Base-by-base conservation (phyloP, 2,888 invertebrate species). In the Tupiocoris notatus region DNA sequence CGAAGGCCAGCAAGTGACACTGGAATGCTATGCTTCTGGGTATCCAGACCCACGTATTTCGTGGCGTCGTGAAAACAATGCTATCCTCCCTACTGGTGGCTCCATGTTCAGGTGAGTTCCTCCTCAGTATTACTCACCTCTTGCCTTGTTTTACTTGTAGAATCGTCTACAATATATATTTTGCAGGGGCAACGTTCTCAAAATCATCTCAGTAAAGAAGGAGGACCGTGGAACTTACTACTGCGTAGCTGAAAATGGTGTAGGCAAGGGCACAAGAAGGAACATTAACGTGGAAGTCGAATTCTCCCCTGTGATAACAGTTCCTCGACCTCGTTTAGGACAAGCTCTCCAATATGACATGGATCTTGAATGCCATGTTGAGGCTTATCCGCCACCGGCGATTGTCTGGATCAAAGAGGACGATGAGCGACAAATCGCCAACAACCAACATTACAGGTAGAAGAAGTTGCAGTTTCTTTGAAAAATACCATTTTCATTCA, bases 141-240 rank as follows among this genome's bases (percentile, higher is more conserved):
- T n/a, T n/a, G n/a, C n/a, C n/a, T n/a, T n/a, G n/a, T n/a, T n/a
- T n/a, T n/a, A n/a, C n/a, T n/a, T n/a, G n/a, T n/a, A n/a, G n/a
- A n/a, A n/a, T n/a, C n/a, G n/a, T n/a, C n/a, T 57, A 18, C 64
- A n/a, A n/a, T n/a, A n/a, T n/a, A n/a, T n/a, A n/a, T n/a, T n/a
- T 79, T 86, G 80, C 85, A 91, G 93, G 78, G 95, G 95, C 16
- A 94, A 93, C 82, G 87, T 90, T 20, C 84, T 95, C 78, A 92
- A 92, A 83, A 92, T 95, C 77, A 85, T 89, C 1, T 85, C 89
- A 0, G 91, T 95, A 0, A 90, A 89, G 79, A 95, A 95, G 83
- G 94, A 95, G 82, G 95, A 96, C 83, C 88, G 95, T 65, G 96
- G 96, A 16, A 96, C 95, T 0, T 96, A 96, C 83, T 96, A 95